Conservation (phyloP, 2,888 invertebrate species). For the Agrochola lota region DNA sequence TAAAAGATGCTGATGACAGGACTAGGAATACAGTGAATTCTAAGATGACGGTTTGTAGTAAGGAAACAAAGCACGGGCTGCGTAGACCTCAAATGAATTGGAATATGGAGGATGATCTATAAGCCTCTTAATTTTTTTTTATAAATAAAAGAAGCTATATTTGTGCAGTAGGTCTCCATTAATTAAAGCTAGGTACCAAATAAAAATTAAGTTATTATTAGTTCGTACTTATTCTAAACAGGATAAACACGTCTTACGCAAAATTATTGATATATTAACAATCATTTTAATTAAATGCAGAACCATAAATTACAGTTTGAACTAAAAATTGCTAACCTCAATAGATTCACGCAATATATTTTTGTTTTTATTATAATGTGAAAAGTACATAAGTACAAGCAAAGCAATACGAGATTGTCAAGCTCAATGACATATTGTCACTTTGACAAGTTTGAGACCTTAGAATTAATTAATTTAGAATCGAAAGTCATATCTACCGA, state of each 20-base stretch:
- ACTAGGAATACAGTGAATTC: neutral
- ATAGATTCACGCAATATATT: conserved; percentile 31
- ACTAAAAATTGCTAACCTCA: conserved; percentile 20
- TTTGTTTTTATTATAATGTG: conserved; percentile 1
- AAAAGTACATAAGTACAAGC: conserved; percentile 10
- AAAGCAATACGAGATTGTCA: conserved; percentile 40
- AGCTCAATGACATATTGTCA: conserved; percentile 65
- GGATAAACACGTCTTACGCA: neutral
- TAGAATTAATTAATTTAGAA: conserved; percentile 64
- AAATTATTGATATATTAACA: conserved; percentile 26
- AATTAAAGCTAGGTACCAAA: neutral
- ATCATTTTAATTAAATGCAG: conserved; percentile 4
- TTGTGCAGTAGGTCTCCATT: neutral
- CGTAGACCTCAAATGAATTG: neutral
- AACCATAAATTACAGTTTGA: conserved; percentile 6
- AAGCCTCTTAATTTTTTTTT: neutral
- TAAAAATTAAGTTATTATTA: neutral
- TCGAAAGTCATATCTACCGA: conserved; percentile 51
- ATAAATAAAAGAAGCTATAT: neutral
- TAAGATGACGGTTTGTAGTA: neutral
- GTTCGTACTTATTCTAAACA: conserved; percentile 12
- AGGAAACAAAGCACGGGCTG: neutral
- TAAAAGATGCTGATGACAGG: neutral
- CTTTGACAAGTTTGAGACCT: conserved; percentile 65
- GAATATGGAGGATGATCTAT: neutral